Evolutionary conservation across 1,140 invertebrate species (phyloP).

Genomic region (Brachionus calyciflorus): DNA sequence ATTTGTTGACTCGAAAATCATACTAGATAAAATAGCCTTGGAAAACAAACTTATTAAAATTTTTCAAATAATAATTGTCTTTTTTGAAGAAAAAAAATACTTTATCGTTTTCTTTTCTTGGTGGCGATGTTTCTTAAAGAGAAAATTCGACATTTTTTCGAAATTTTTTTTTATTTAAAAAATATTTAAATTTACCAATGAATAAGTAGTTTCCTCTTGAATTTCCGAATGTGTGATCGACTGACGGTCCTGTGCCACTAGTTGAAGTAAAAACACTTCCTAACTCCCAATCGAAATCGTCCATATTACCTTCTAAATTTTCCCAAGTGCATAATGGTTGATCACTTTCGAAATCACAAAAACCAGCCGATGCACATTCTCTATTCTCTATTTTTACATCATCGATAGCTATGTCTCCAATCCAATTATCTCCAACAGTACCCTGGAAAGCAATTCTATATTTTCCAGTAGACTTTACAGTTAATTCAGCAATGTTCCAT

Average conservation of each 20-base stretch:
- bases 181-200: background rate
- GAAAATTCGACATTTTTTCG: slow-evolving; percentile 40
- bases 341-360: slow-evolving; percentile 52
- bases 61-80: background rate
- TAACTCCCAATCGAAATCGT: slow-evolving; percentile 56
- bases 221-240: slow-evolving; percentile 65
- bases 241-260: slow-evolving; percentile 58
- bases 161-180: background rate
- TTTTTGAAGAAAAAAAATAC: slow-evolving; percentile 37
- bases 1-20: slow-evolving; percentile 47
- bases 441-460: slow-evolving; percentile 24
- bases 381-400: slow-evolving; percentile 20
- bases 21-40: slow-evolving; percentile 54
- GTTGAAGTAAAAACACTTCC: slow-evolving; percentile 50
- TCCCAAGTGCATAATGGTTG: slow-evolving; percentile 62
- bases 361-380: slow-evolving; percentile 2
- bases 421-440: background rate
- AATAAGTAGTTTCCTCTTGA: slow-evolving; percentile 56
- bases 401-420: slow-evolving; percentile 34
- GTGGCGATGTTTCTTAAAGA: slow-evolving; percentile 46
- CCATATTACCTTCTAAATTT: slow-evolving; percentile 47
- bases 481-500: slow-evolving; percentile 38
- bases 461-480: background rate
- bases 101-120: slow-evolving; percentile 51
- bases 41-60: background rate